Conservation (phyloP, 2,888 invertebrate genomes). For the Microdon myrmicae region DNA sequence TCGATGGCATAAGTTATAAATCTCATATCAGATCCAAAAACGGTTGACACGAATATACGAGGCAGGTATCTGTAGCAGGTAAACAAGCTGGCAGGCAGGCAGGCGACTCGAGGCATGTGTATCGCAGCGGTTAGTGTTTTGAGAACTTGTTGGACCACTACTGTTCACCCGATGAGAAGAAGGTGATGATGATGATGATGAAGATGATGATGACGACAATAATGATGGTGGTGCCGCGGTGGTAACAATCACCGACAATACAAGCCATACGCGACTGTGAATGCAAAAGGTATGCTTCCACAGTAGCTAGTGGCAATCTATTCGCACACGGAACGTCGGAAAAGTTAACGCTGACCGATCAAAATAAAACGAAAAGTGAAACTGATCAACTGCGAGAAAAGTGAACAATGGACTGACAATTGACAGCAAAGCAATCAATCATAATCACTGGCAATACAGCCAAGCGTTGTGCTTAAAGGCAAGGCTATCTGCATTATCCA, state of each 20-base stretch:
- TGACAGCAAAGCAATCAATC: conserved; percentile 51
- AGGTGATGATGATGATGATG: conserved; percentile 40
- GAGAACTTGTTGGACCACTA: conserved; percentile 38
- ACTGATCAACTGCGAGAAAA: conserved; percentile 49
- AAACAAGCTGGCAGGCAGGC: conserved; percentile 43
- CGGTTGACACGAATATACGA: conserved; percentile 51
- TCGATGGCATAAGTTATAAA: conserved; percentile 55
- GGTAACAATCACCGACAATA: too few relatives aligned
- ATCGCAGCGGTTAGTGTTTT: conserved; percentile 4
- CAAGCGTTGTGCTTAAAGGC: conserved; percentile 2
- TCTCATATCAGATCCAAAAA: conserved; percentile 54
- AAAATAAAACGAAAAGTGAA: conserved; percentile 47
- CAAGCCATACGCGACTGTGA: too few relatives aligned
- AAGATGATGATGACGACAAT: too few relatives aligned
- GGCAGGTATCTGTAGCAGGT: conserved; percentile 50
- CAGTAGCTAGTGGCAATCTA: conserved; percentile 25
- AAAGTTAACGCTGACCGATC: conserved; percentile 37
- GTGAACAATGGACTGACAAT: conserved; percentile 46
- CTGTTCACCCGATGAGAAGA: conserved; percentile 29
- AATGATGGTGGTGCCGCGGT: too few relatives aligned
- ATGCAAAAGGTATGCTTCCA: too few relatives aligned
- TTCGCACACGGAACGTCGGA: conserved; percentile 22
- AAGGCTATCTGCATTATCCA: conserved; percentile 3
- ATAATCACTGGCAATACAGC: conserved; percentile 36
- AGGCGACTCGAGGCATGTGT: conserved; percentile 25